A percentile compares a stretch with the other conserved stretches of the same genome.
phyloP scores from a whole-genome alignment of 2,888 invertebrate genomes.

The Perizoma affinitatum region DNA sequence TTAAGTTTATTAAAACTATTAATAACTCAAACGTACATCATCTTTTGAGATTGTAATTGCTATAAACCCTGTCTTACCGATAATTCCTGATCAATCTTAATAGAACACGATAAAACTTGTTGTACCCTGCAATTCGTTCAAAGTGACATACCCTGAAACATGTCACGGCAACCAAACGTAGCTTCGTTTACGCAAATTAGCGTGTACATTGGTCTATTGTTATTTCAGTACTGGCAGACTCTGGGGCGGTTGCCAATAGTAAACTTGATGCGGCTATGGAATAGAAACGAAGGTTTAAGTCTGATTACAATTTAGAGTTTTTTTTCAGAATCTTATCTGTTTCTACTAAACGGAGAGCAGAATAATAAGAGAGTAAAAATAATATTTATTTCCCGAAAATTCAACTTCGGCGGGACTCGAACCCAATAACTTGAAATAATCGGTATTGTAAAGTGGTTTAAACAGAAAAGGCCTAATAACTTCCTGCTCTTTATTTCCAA shows the following conservation, averaged over 20 bases:
- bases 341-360: too few species aligned
- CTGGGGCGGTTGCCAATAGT: slow-evolving; percentile 26
- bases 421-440: too few species aligned
- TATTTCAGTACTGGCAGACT: slow-evolving; percentile 21
- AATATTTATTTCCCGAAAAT: too few species aligned
- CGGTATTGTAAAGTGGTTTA: too few species aligned
- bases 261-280: slow-evolving; percentile 7
- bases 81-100: background rate
- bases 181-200: slow-evolving; percentile 38
- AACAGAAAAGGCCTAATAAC: background rate
- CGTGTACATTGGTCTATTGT: slow-evolving; percentile 32
- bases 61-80: background rate
- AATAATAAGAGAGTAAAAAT: too few species aligned
- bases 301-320: too few species aligned
- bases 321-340: too few species aligned
- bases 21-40: background rate
- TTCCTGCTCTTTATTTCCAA: slow-evolving; percentile 1
- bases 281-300: background rate
- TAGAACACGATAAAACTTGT: background rate
- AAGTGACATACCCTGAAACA: slow-evolving; percentile 46
- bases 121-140: background rate
- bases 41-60: background rate
- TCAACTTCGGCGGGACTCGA: too few species aligned
- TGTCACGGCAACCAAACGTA: slow-evolving; percentile 46
- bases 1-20: too few species aligned